Conservation (phyloP, 2,113 vertebrate genomes). For the Suncus etruscus region DNA sequence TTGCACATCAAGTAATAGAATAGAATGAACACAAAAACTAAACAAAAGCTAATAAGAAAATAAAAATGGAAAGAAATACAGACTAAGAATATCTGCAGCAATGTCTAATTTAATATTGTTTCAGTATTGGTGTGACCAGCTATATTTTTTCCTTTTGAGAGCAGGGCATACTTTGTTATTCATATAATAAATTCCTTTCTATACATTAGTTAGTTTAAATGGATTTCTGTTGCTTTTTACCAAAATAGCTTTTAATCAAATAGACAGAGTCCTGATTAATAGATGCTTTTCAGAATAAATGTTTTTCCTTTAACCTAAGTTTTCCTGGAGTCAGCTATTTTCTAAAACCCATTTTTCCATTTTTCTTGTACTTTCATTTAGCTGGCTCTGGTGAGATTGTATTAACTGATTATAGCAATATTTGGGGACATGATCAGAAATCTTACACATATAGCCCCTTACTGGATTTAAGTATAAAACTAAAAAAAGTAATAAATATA, state of each 20-base stretch:
- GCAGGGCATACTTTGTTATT: constrained; percentile 20
- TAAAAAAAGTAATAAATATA: constrained; percentile 1
- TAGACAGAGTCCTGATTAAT: constrained; percentile 80
- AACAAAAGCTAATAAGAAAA: neutral
- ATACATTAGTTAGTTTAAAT: constrained; percentile 73
- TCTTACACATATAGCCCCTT: neutral
- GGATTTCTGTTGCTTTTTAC: constrained; percentile 80
- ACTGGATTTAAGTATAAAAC: neutral
- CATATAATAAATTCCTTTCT: constrained; percentile 72
- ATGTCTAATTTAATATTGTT: neutral
- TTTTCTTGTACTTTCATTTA: constrained; percentile 73
- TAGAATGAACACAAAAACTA: neutral
- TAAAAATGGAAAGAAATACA: neutral
- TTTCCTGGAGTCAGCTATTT: constrained; percentile 79
- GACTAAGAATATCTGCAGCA: neutral
- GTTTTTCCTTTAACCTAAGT: constrained; percentile 72
- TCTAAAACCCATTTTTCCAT: constrained; percentile 66
- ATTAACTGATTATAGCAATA: constrained; percentile 62
- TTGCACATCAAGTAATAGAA: neutral
- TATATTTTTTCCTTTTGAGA: neutral
- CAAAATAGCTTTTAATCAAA: constrained; percentile 78
- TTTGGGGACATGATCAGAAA: neutral
- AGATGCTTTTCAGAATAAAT: constrained; percentile 79
- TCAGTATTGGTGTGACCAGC: neutral
- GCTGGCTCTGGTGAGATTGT: constrained; percentile 48